Evolutionary conservation across 1,140 invertebrate genomes (phyloP).

Genomic region (Acromyrmex heyeri): DNA sequence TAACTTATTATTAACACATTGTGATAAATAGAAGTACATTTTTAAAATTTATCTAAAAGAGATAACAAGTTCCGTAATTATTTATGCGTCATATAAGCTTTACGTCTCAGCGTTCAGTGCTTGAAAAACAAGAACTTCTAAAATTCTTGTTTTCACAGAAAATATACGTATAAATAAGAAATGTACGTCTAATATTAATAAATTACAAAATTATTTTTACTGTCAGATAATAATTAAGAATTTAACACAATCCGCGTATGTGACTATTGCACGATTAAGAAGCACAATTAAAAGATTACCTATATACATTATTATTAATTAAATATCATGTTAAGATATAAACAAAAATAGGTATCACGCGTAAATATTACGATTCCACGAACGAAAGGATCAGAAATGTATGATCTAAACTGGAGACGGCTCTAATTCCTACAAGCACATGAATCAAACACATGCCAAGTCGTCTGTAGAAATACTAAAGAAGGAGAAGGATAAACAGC

Average conservation of each 20-base stretch:
- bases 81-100: no score
- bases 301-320: background rate
- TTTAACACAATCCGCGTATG: background rate
- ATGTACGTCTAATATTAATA: background rate
- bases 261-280: background rate
- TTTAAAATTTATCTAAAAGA: no score
- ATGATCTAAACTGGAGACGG: background rate
- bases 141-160: background rate
- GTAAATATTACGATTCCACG: constrained; percentile 24
- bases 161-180: background rate
- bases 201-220: constrained; percentile 3
- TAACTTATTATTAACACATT: background rate
- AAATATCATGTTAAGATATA: constrained; percentile 4
- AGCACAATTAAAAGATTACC: background rate
- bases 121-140: background rate
- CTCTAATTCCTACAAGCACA: constrained; percentile 31
- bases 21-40: background rate
- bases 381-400: background rate
- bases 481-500: background rate
- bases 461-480: constrained; percentile 56
- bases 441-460: constrained; percentile 67
- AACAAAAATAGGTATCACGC: background rate
- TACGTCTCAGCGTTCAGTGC: no score
- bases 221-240: background rate
- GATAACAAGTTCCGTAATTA: no score